Base-by-base conservation (phyloP, 2,888 invertebrate genomes). In the Torymus tubicola region DNA sequence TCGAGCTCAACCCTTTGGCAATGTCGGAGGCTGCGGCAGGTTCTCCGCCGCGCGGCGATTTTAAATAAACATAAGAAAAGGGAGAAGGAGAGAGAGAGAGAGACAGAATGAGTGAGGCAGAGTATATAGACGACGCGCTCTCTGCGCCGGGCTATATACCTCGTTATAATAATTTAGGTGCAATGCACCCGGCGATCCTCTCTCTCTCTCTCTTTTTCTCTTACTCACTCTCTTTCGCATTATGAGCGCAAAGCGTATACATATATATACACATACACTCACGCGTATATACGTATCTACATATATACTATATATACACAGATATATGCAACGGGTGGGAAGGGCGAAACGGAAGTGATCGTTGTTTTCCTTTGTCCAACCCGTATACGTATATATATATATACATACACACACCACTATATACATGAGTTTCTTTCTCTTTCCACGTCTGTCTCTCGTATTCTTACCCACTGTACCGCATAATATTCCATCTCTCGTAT, bases 81-180 rank as follows among this genome's bases (percentile, higher is more conserved):
- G n/a, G 64, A 58, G 65, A 52, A 58, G 60, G 57, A 50, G n/a
- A 67, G 65, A 18, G 76, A 57, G 53, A 61, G 60, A 21, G 16
- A 21, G 53, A 61, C 55, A 21, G 16, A 14, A 14, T 1, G n/a
- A 11, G n/a, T 18, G 52, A 12, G 53, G 14, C 61, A 8, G 52
- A 52, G 50, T 24, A n/a, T 24, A n/a, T 31, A 31, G 31, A 31
- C 31, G 31, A 31, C 31, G 31, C 31, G 31, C 31, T 5, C 31
- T 31, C 31, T 31, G 5, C 31, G 31, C 55, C 55, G n/a, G 65
- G 14, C 8, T 21, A 24, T 18, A 61, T 42, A 31, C 73, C 73
- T 78, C 69, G 77, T 73, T 77, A 55, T 70, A 78, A 78, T 81
- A 81, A 81, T 81, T 81, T 81, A 77, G 77, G 81, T 81, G 78